Evolutionary conservation across 1,140 invertebrate genomes (phyloP).

Genomic region (Propsilocerus akamusi): DNA sequence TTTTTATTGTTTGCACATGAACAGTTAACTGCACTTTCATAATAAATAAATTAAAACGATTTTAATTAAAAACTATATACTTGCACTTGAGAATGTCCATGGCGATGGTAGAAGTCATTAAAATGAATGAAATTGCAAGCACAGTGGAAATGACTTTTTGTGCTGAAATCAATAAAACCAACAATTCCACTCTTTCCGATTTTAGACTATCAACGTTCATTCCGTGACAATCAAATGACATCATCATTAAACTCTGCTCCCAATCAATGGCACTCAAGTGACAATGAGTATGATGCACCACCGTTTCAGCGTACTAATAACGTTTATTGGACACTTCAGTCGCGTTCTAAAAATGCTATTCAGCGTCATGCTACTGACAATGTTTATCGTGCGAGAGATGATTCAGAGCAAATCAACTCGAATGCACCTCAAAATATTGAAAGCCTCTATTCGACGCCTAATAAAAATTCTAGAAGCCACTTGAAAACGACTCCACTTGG

Average conservation of each 20-base stretch:
- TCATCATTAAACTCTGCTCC: slow-evolving; percentile 4
- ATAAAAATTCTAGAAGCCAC: slow-evolving; percentile 3
- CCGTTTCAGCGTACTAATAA: slow-evolving; percentile 20
- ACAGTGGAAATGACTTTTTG: too few relatives aligned
- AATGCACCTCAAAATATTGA: slow-evolving; percentile 13
- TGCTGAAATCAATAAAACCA: neutral
- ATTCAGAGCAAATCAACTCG: slow-evolving; percentile 9
- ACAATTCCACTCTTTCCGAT: slow-evolving; percentile 9
- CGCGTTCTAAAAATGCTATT: slow-evolving; percentile 11
- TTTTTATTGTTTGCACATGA: too few relatives aligned
- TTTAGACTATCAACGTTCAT: slow-evolving; percentile 33
- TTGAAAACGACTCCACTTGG: slow-evolving; percentile 5
- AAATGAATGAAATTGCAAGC: too few relatives aligned
- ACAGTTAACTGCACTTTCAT: too few relatives aligned
- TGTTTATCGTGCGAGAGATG: neutral
- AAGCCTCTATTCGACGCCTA: slow-evolving; percentile 23
- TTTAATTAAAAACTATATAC: too few relatives aligned
- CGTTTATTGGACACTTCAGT: slow-evolving; percentile 25
- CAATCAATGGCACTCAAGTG: too few relatives aligned
- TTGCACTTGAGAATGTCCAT: too few relatives aligned
- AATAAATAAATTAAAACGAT: too few relatives aligned
- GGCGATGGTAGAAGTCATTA: too few relatives aligned
- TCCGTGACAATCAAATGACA: slow-evolving; percentile 19
- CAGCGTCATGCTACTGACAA: neutral
- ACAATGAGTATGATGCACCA: neutral